Percentiles rank a stretch among this genome's conserved stretches.
phyloP scores from a whole-genome alignment of 2,888 invertebrate genomes.

The Drosophila nigritarsus region DNA sequence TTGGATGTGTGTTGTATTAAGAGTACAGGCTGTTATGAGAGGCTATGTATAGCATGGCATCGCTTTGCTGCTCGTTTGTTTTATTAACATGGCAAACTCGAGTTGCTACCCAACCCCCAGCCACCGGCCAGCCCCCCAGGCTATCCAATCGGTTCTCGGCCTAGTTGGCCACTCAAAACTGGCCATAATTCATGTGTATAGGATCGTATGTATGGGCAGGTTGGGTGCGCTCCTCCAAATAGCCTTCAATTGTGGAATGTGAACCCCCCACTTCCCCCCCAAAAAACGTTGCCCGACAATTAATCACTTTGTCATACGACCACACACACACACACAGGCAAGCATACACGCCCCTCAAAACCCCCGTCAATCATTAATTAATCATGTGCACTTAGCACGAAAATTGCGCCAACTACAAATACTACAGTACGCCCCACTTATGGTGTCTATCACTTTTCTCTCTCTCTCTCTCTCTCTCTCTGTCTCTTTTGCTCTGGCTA shows the following conservation, averaged over 20 bases:
- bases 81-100: constrained; percentile 52
- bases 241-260: constrained; percentile 33
- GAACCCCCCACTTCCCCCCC: neutral
- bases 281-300: constrained; percentile 50
- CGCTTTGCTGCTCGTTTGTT: constrained; percentile 42
- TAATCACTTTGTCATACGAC: constrained; percentile 69
- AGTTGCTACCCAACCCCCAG: constrained; percentile 4
- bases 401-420: constrained; percentile 68
- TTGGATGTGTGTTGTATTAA: constrained; percentile 2
- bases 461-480: neutral
- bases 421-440: constrained; percentile 22
- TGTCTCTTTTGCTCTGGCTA: constrained; percentile 2
- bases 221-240: constrained; percentile 13
- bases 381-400: constrained; percentile 76
- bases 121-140: neutral
- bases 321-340: constrained; percentile 1
- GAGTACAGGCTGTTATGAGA: neutral
- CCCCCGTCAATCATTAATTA: constrained; percentile 69
- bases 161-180: constrained; percentile 47
- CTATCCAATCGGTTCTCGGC: constrained; percentile 7
- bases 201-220: neutral
- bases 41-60: constrained; percentile 11
- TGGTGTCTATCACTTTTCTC: neutral
- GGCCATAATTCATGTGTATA: constrained; percentile 50
- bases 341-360: neutral